These are phyloP conservation scores for Garrulus glandarius DNA, from an alignment of 2,797 vertebrate genomes.

Conservation along the genomic window DNA sequence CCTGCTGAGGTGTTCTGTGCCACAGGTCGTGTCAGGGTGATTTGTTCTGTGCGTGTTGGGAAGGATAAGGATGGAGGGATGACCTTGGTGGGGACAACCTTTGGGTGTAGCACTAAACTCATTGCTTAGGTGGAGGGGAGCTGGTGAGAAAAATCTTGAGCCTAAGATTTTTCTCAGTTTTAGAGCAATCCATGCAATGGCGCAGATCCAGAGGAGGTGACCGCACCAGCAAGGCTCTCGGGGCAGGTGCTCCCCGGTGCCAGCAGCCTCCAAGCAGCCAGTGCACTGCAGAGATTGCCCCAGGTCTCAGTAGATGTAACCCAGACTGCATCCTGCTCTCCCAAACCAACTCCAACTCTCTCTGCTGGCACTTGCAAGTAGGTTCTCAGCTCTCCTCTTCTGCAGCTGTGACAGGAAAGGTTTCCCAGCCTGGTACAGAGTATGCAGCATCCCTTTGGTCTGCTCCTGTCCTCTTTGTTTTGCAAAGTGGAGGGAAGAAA, in stretches of 20 bases:
- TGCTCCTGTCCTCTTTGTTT: not conserved
- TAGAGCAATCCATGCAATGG: not conserved
- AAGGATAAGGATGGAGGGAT: not conserved
- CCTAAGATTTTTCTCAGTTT: not conserved
- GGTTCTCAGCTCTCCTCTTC: not conserved
- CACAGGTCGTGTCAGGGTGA: not conserved
- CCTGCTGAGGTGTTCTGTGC: not conserved
- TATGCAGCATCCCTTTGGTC: not conserved
- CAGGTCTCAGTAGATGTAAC: not conserved
- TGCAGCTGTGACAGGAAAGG: not conserved
- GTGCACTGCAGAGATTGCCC: not conserved
- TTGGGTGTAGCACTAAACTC: rapidly evolving
- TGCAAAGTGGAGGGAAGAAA: not conserved
- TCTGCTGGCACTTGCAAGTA: not conserved
- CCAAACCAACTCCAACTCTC: not conserved
- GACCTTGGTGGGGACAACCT: not conserved
- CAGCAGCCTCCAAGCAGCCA: not conserved
- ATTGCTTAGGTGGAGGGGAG: not conserved
- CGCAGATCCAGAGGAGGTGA: rapidly evolving
- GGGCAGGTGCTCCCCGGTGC: not conserved
- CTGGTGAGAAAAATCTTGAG: rapidly evolving
- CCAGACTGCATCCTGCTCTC: not conserved
- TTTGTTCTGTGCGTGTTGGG: not conserved
- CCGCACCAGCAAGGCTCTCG: rapidly evolving
- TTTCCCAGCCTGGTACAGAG: not conserved